A percentile compares a stretch with the other conserved stretches of the same genome.
Conservation (phyloP, 2,888 invertebrate genomes). For the Trisateles emortualis region DNA sequence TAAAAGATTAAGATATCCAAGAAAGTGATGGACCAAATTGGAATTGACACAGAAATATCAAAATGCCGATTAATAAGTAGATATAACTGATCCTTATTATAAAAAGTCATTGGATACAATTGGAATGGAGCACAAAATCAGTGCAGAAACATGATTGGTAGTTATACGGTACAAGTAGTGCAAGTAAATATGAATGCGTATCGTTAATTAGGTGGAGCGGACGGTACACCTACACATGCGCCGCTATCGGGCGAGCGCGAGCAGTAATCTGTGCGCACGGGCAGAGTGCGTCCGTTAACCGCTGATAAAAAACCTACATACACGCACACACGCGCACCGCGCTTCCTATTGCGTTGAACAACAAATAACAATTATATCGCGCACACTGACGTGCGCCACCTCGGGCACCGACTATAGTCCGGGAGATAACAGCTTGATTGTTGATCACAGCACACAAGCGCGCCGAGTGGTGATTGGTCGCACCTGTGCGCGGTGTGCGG, state of each 20-base stretch:
- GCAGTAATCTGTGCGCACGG: conserved; percentile 68
- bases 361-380: conserved; percentile 72
- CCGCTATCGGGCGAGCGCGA: conserved; percentile 49
- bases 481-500: conserved; percentile 65
- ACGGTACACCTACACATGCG: conserved; percentile 74
- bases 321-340: conserved; percentile 59
- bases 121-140: conserved; percentile 2
- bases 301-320: conserved; percentile 71
- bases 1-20: too few relatives aligned
- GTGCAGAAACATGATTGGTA: neutral
- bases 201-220: conserved; percentile 66
- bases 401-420: conserved; percentile 36
- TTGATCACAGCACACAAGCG: conserved; percentile 56
- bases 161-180: conserved; percentile 23
- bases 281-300: conserved; percentile 75
- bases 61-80: too few relatives aligned
- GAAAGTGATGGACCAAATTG: too few relatives aligned
- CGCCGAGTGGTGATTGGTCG: conserved; percentile 68
- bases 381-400: conserved; percentile 54
- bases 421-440: conserved; percentile 64
- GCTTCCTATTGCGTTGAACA: conserved; percentile 68
- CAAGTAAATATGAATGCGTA: conserved; percentile 31
- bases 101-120: neutral
- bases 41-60: too few relatives aligned
- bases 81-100: neutral